Conservation (phyloP, 2,113 vertebrate genomes). For the Phodopus roborovskii region DNA sequence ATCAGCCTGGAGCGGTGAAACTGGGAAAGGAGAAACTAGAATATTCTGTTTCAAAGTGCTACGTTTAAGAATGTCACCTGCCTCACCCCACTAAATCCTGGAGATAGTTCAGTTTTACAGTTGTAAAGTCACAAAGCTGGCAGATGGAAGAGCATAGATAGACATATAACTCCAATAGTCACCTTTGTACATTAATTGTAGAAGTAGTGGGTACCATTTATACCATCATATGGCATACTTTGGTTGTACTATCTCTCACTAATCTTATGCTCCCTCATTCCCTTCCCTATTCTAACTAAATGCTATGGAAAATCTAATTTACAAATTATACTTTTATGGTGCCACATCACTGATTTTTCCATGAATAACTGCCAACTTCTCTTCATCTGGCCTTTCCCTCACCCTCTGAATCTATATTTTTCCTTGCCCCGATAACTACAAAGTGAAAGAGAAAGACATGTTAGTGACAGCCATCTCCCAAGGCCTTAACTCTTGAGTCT, state of each 20-base stretch:
- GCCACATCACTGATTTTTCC: neutral
- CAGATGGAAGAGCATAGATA: neutral
- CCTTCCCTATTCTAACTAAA: neutral
- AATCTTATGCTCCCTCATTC: neutral
- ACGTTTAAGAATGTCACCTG: neutral
- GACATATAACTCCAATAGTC: neutral
- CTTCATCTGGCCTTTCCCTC: neutral
- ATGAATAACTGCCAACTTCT: neutral
- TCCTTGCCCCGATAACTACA: neutral
- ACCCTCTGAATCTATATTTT: neutral
- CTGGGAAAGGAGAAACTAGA: neutral
- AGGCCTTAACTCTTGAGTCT: neutral
- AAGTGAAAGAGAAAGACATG: neutral
- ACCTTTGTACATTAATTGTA: neutral
- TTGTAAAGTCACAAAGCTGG: neutral
- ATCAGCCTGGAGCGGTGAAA: neutral
- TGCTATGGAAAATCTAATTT: constrained; percentile 8
- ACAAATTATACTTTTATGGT: neutral
- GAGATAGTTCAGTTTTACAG: neutral
- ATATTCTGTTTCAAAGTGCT: neutral
- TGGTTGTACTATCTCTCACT: no score
- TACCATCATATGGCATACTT: neutral
- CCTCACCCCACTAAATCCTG: neutral
- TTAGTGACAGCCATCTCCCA: neutral
- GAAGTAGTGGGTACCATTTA: neutral